Conservation (phyloP, 2,888 invertebrate species). For the Parasteatoda lunata region DNA sequence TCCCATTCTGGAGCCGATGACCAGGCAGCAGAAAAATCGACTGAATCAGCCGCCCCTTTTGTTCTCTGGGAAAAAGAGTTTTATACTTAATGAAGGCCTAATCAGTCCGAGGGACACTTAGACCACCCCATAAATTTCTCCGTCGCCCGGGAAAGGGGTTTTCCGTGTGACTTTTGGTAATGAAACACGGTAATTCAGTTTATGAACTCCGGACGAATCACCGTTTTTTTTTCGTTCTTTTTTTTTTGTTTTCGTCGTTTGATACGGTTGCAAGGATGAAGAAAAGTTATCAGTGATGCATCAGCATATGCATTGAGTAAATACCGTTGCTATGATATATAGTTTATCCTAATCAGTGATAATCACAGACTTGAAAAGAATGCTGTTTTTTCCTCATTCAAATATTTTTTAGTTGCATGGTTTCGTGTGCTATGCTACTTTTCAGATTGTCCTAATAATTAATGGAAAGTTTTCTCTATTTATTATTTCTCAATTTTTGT, state of each 20-base stretch:
- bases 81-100: conserved; percentile 33
- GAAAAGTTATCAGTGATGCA: background rate
- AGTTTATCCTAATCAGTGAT: no score
- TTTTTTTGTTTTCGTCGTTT: background rate
- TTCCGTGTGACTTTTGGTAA: conserved; percentile 32
- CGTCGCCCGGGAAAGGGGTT: background rate
- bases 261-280: background rate
- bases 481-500: no score
- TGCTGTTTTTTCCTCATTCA: no score
- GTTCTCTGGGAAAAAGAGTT: conserved; percentile 7
- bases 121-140: background rate
- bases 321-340: no score
- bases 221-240: background rate
- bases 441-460: no score
- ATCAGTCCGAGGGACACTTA: conserved; percentile 17
- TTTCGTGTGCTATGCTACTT: no score
- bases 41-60: conserved; percentile 27
- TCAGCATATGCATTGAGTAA: background rate
- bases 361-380: no score
- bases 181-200: conserved; percentile 46
- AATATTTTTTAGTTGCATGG: no score
- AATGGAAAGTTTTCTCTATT: no score
- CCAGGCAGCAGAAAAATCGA: conserved; percentile 23
- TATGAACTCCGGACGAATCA: conserved; percentile 22
- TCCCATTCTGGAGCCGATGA: conserved; percentile 28